Evolutionary conservation across 2,888 invertebrate species (phyloP).

Genomic region (Mechanitis mazaeus): DNA sequence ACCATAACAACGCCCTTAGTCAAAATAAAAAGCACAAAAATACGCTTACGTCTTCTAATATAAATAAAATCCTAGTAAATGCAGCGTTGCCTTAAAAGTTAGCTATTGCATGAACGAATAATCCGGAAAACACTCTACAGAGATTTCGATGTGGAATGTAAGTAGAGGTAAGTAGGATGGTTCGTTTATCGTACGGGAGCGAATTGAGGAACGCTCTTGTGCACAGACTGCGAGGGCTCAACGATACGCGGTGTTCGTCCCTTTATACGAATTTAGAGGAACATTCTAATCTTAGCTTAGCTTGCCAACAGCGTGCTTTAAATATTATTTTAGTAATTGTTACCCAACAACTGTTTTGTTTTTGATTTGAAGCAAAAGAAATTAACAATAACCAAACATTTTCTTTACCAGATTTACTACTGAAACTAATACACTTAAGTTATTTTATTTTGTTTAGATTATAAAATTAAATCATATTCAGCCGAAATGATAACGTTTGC

Average conservation of each 20-base stretch:
- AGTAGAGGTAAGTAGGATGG: constrained; percentile 49
- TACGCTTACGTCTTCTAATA: neutral
- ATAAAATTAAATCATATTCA: too few species aligned
- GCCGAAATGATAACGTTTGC: too few species aligned
- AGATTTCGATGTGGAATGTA: constrained; percentile 51
- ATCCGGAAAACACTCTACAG: constrained; percentile 55
- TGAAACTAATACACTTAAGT: too few species aligned
- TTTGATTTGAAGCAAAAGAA: neutral
- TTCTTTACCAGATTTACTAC: too few species aligned
- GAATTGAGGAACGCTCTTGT: constrained; percentile 61
- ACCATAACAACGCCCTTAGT: neutral
- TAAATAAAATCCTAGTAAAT: constrained; percentile 20
- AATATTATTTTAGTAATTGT: neutral
- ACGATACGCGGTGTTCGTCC: constrained; percentile 31
- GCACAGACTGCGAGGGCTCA: constrained; percentile 38
- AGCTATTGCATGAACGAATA: constrained; percentile 39
- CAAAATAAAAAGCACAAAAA: neutral
- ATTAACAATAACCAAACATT: neutral
- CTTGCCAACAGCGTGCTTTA: neutral
- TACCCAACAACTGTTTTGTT: neutral
- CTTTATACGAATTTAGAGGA: constrained; percentile 7
- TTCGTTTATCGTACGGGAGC: constrained; percentile 62
- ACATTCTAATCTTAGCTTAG: neutral
- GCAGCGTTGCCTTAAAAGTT: constrained; percentile 21
- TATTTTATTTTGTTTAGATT: too few species aligned